Evolutionary conservation across 2,797 vertebrate species (phyloP), one percentile per base, ranked within the genome.

Genomic region (Notolepis coatsorum): DNA sequence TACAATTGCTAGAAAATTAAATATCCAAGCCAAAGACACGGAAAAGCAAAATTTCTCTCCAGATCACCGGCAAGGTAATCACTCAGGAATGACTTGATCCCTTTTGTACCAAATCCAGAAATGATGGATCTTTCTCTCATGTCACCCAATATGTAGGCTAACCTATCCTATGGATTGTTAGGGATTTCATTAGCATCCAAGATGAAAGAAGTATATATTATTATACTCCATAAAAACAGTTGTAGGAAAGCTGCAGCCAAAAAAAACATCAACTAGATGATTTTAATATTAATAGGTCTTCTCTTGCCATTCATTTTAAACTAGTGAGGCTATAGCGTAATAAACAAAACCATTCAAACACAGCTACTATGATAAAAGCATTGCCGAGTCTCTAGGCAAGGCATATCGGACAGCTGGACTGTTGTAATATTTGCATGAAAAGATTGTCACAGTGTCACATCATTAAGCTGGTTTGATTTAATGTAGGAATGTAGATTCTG

Each of bases 361-460:
- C 28, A 68, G 28, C 72, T 39, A 39, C 7, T 43, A 64, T 68
- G 45, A 77, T 31, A 49, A 66, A 61, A 43, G 41, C 21, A 20
- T 10, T 25, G n/a, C 12, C 23, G 13, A 46, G 33, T 20, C 24
- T 53, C 21, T 31, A 27, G 54, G 27, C 17, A 56, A 50, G 7
- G 49, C 30, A 1, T 72, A 45, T 21, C 28, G 42, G 56, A 76
- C 56, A 35, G 65, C 46, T 52, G 41, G 47, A 80, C 50, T 1
- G 15, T 65, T 60, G 56, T 61, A 65, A 39, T 35, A 47, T 49
- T 68, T 61, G 61, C 51, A 79, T 57, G 57, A 64, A 39, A 64
- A 80, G 88, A 91, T 89, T 88, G 87, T 91, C 89, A 90, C 87
- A 91, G 88, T 88, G 85, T 89, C 84, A 88, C 56, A 66, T 85